A percentile compares a stretch with the other conserved stretches of the same genome.
Evolutionary conservation across 2,888 invertebrate species (phyloP).

Genomic region (Vandiemenella viatica): DNA sequence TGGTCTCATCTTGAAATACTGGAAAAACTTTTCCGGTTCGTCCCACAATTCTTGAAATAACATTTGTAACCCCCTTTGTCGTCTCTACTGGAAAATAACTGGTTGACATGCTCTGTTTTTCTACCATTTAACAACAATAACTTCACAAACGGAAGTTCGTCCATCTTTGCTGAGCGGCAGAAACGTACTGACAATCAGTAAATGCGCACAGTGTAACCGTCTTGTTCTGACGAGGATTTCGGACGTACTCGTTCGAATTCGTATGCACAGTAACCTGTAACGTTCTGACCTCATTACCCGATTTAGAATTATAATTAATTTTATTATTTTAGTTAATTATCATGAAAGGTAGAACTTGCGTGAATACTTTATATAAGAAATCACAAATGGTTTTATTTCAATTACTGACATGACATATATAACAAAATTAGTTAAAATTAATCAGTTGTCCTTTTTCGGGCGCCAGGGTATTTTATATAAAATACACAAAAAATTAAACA

Average conservation of each 20-base stretch:
- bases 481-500: too few species aligned
- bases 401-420: too few species aligned
- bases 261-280: neutral
- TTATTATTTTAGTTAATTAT: too few species aligned
- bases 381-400: too few species aligned
- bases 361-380: too few species aligned
- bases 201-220: conserved; percentile 5
- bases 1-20: conserved; percentile 2
- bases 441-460: too few species aligned
- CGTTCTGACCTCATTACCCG: too few species aligned
- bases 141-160: conserved; percentile 1
- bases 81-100: conserved; percentile 6
- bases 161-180: conserved; percentile 4
- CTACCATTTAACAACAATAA: conserved; percentile 3
- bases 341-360: too few species aligned
- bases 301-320: too few species aligned
- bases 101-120: conserved; percentile 4
- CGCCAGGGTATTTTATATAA: too few species aligned
- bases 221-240: neutral
- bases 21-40: conserved; percentile 3
- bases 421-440: too few species aligned
- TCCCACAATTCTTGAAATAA: conserved; percentile 1
- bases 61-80: conserved; percentile 1
- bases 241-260: neutral
- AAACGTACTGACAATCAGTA: conserved; percentile 2